Base-by-base conservation (phyloP, 2,888 invertebrate species). In the Sialis lutaria region DNA sequence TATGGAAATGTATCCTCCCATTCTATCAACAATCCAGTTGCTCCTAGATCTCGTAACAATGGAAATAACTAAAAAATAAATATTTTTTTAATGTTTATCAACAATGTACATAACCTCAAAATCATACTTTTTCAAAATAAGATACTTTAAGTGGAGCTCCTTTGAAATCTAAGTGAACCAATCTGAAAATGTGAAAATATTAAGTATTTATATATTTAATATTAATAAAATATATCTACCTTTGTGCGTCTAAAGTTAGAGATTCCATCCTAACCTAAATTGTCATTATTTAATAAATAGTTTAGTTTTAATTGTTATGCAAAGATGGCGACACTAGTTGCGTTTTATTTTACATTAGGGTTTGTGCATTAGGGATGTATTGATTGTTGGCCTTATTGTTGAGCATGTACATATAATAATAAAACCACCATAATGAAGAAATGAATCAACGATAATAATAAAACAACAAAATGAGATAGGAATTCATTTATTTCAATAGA, bases 1-100 rank as follows among this genome's bases (percentile, higher is more conserved):
- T 83, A 90, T 0, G 90, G 90, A 64, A 90, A 91, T 51, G 86
- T 87, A 58, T 91, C 90, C 59, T 91, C 90, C 83, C 89, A 90
- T 67, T 90, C 90, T 40, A 90, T 56, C 8, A 90, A 67, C 13
- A 90, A 62, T 1, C 90, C 90, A 1, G 86, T 89, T 0, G 82
- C 85, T 22, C 88, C 83, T 70, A 82, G 75, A 60, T 73, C 65
- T 55, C 69, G 65, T 52, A 81, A 60, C 42, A 75, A 62, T 10
- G 75, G 73, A 57, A 80, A 75, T 49, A 83, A 62, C 73, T 75
- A 55, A 42, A 63, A 62, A 52, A 46, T 52, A 50, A 47, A 44
- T 39, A 42, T 46, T 35, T 46, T 35, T 40, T 33, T 33, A 46
- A 42, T 40, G 6, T 50, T 40, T 32, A 42, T 10, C 8, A 22